phyloP scores from a whole-genome alignment of 2,888 invertebrate species.

The Cerceris ruficornis region DNA sequence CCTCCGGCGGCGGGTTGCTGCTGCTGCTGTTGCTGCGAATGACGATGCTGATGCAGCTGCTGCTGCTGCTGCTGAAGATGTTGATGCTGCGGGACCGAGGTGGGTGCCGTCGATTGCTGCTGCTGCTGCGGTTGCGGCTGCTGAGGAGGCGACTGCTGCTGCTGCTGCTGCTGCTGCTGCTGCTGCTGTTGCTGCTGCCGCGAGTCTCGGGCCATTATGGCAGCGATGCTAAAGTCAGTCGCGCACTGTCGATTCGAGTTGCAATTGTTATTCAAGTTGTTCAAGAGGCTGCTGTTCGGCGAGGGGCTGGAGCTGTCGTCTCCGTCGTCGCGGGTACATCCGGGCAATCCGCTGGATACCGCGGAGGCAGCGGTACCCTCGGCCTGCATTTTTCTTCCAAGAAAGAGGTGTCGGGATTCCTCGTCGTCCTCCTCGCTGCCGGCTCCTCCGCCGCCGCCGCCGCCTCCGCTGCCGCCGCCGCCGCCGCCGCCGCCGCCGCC shows the following conservation, averaged over 20 bases:
- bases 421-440: constrained; percentile 87
- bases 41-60: constrained; percentile 78
- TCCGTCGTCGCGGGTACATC: constrained; percentile 83
- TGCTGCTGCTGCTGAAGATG: constrained; percentile 84
- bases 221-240: constrained; percentile 97
- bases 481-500: constrained; percentile 82
- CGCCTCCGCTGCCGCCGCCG: constrained; percentile 82
- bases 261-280: constrained; percentile 77
- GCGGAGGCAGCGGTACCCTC: constrained; percentile 77
- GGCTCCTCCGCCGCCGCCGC: constrained; percentile 82
- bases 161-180: constrained; percentile 79
- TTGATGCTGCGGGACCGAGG: constrained; percentile 77
- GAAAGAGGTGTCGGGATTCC: constrained; percentile 81
- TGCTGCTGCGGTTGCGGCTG: constrained; percentile 78
- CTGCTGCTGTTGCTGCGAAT: constrained; percentile 77
- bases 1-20: constrained; percentile 78
- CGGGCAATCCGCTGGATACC: constrained; percentile 70
- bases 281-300: constrained; percentile 77
- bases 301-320: constrained; percentile 86
- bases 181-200: constrained; percentile 85
- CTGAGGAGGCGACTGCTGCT: constrained; percentile 80
- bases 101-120: constrained; percentile 78
- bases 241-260: constrained; percentile 89
- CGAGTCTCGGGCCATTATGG: constrained; percentile 93
- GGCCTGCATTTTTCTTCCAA: constrained; percentile 82